Conservation (phyloP, 2,888 invertebrate species). For the Scrobipalpa costella region DNA sequence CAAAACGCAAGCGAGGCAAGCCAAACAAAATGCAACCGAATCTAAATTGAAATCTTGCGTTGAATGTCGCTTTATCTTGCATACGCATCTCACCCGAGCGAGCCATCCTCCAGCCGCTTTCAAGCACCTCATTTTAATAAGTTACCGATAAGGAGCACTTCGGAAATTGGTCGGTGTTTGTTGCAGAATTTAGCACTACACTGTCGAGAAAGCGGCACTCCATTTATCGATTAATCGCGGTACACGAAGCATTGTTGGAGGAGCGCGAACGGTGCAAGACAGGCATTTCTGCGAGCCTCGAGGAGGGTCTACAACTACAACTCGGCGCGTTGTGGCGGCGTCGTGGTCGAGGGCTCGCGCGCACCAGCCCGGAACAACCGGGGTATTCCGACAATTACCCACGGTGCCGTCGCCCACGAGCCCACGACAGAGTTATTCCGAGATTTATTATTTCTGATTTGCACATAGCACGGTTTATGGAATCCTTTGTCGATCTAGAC, state of each 20-base stretch:
- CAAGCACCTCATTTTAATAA: constrained; percentile 77
- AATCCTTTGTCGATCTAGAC: constrained; percentile 7
- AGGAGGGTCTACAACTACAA: constrained; percentile 61
- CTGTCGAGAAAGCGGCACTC: constrained; percentile 67
- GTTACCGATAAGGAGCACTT: constrained; percentile 56
- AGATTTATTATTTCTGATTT: constrained; percentile 57
- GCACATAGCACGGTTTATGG: constrained; percentile 38
- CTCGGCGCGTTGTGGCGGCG: constrained; percentile 51
- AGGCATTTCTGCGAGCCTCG: constrained; percentile 70
- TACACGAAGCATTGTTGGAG: constrained; percentile 67
- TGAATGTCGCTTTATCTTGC: constrained; percentile 65
- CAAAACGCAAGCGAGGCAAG: constrained; percentile 63
- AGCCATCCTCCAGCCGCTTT: constrained; percentile 78
- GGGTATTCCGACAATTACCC: constrained; percentile 76
- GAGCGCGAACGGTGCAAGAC: constrained; percentile 57
- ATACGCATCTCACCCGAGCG: constrained; percentile 74
- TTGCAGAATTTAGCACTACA: constrained; percentile 63
- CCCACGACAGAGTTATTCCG: constrained; percentile 45
- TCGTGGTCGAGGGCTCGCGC: constrained; percentile 73
- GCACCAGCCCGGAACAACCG: constrained; percentile 75
- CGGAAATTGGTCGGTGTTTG: constrained; percentile 50
- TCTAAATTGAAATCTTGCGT: constrained; percentile 75
- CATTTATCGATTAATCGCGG: constrained; percentile 72
- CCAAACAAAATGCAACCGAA: constrained; percentile 65
- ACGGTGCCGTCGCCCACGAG: constrained; percentile 64